Conservation (phyloP, 2,797 vertebrate genomes). For the Tympanoctomys barrerae region DNA sequence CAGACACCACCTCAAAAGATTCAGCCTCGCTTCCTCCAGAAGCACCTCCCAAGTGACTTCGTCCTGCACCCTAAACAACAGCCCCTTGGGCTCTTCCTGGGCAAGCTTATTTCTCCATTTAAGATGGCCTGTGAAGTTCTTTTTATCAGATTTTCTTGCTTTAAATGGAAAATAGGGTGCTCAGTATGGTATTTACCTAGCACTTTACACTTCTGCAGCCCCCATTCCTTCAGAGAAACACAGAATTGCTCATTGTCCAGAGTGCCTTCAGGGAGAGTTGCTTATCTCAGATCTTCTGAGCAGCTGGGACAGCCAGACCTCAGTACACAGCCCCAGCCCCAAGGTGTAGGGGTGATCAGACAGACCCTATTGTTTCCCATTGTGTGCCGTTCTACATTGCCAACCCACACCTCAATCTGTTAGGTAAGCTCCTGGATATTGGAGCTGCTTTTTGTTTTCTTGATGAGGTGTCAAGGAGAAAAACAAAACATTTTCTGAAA, state of each 20-base stretch:
- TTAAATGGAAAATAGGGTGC: neutral
- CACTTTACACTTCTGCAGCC: neutral
- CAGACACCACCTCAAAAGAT: neutral
- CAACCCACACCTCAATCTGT: neutral
- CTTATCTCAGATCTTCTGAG: neutral
- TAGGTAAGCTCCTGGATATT: neutral
- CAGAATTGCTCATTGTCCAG: conserved; percentile 52
- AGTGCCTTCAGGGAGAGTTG: conserved; percentile 28
- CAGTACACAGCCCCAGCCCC: conserved; percentile 21
- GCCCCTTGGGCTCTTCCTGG: conserved; percentile 20
- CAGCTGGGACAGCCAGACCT: conserved; percentile 51
- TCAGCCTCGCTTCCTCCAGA: neutral
- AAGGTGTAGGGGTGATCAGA: conserved; percentile 67
- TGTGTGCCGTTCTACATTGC: neutral
- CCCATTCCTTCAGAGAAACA: neutral
- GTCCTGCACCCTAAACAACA: neutral
- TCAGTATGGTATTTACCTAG: conserved; percentile 9
- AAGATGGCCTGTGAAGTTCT: conserved; percentile 59
- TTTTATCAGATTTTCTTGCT: conserved; percentile 52
- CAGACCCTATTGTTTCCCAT: conserved; percentile 77
- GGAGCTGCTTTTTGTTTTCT: neutral
- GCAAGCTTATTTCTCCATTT: conserved; percentile 56
- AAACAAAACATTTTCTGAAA: conserved; percentile 26
- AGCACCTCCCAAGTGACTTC: neutral
- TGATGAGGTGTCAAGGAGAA: neutral